A percentile compares a stretch with the other conserved stretches of the same genome.
phyloP scores from a whole-genome alignment of 2,797 vertebrate genomes.

The Odontamblyopus lacepedii region DNA sequence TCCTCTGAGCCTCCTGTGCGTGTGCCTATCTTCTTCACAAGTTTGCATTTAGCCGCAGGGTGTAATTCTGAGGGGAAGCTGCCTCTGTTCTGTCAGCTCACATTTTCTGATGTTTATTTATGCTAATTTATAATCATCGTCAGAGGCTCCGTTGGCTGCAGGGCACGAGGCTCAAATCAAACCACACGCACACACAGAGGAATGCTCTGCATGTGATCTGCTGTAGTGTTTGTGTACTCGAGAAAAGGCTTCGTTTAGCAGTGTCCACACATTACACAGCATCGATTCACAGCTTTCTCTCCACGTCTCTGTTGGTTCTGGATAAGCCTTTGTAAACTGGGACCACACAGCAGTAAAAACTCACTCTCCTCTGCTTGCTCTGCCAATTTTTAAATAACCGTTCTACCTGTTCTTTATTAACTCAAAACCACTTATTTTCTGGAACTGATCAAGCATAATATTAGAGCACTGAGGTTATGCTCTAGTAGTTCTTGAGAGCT shows the following conservation, averaged over 20 bases:
- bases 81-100: constrained; percentile 27
- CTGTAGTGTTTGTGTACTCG: constrained; percentile 39
- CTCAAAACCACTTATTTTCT: constrained; percentile 13
- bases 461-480: neutral
- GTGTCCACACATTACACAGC: constrained; percentile 43
- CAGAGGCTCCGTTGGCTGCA: constrained; percentile 21
- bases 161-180: constrained; percentile 29
- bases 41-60: constrained; percentile 51
- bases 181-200: constrained; percentile 11
- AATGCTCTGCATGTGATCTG: constrained; percentile 18
- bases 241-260: constrained; percentile 65
- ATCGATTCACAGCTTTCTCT: constrained; percentile 64
- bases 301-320: constrained; percentile 51
- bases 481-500: too few species aligned
- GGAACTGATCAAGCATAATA: neutral
- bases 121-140: constrained; percentile 47
- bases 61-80: constrained; percentile 30
- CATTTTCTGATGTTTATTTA: constrained; percentile 51
- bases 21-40: constrained; percentile 40
- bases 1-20: constrained; percentile 6
- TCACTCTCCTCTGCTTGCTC: constrained; percentile 22
- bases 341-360: constrained; percentile 44
- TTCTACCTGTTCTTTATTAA: constrained; percentile 10
- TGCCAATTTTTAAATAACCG: constrained; percentile 38
- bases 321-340: constrained; percentile 57